Evolutionary conservation across 2,888 invertebrate genomes (phyloP).

Genomic region (Amphipoea lucens): DNA sequence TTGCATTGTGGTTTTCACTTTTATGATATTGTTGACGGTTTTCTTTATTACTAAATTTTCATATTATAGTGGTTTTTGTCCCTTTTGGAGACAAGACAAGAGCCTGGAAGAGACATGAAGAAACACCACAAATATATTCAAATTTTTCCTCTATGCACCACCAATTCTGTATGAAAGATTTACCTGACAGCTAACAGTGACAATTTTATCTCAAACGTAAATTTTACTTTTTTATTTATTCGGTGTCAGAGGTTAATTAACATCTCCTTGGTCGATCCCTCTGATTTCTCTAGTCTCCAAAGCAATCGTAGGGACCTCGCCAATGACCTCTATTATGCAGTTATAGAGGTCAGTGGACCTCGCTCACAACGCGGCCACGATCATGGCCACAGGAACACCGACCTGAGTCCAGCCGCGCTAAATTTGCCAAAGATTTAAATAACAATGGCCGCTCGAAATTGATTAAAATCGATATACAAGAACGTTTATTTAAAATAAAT

Average conservation of each 20-base stretch:
- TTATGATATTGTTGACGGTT: background rate
- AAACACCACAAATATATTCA: background rate
- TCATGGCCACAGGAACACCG: no score
- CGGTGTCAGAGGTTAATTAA: background rate
- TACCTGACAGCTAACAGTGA: constrained; percentile 10
- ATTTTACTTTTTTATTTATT: background rate
- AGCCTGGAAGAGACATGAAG: background rate
- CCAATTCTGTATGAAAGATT: background rate
- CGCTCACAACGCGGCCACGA: no score
- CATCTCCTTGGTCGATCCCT: constrained; percentile 3
- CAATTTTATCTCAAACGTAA: constrained; percentile 10
- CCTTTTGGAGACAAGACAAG: no score
- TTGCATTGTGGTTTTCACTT: background rate
- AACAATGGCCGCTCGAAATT: no score
- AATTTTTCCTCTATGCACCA: no score
- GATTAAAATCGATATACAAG: no score
- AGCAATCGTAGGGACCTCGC: background rate
- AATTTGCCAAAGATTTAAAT: no score
- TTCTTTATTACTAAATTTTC: background rate
- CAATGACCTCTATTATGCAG: no score
- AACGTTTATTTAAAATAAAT: background rate
- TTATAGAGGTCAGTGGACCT: no score
- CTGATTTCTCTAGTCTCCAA: background rate
- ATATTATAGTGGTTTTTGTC: background rate
- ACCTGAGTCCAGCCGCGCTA: no score